Percentiles rank a stretch among this genome's conserved stretches.
Conservation (phyloP, 2,113 vertebrate species). For the Colinus virginianus region DNA sequence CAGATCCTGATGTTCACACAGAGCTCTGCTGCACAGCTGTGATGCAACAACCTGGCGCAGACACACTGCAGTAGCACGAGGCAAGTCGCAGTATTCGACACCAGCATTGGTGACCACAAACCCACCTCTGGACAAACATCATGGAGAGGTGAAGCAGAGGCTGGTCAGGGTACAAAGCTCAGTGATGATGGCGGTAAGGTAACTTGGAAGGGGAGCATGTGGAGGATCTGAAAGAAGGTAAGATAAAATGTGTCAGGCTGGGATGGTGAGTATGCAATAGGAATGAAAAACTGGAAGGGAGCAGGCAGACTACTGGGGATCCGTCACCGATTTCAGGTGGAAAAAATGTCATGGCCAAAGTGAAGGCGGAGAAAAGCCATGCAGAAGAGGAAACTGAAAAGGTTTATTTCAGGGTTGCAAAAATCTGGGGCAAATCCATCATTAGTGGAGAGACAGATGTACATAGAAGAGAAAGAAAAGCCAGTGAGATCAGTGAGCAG, state of each 20-base stretch:
- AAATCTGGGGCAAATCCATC: neutral
- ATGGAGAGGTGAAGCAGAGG: neutral
- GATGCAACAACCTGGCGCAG: neutral
- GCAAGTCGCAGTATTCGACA: neutral
- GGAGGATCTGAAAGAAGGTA: neutral
- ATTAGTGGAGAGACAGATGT: neutral
- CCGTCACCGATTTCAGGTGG: neutral
- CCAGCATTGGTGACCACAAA: neutral
- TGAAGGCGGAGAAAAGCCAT: neutral
- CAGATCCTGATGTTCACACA: neutral
- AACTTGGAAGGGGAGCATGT: neutral
- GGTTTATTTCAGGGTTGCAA: neutral
- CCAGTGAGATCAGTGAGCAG: neutral
- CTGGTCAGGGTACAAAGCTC: neutral
- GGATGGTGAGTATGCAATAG: neutral
- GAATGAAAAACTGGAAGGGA: neutral
- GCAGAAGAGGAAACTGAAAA: neutral
- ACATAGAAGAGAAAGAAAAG: neutral
- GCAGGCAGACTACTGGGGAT: neutral
- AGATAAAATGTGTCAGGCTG: neutral
- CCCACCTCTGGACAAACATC: neutral
- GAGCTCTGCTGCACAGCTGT: neutral
- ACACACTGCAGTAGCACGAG: neutral
- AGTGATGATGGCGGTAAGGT: neutral
- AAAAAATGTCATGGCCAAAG: neutral